phyloP scores from a whole-genome alignment of 2,888 invertebrate genomes.

The Bombylius discolor region DNA sequence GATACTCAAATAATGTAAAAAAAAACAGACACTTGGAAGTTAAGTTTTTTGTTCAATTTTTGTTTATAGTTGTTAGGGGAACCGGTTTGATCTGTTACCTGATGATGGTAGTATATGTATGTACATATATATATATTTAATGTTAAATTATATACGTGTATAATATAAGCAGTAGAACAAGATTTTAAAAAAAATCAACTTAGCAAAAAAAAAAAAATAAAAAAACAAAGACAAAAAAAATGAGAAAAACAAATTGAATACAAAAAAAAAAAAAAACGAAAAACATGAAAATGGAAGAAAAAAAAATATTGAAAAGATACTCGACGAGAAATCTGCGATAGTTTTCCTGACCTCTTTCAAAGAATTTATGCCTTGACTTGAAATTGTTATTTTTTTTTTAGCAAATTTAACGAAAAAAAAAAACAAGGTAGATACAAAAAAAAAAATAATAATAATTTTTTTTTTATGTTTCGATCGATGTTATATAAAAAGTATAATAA shows the following conservation, averaged over 20 bases:
- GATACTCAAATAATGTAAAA: too few relatives aligned
- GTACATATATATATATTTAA: too few relatives aligned
- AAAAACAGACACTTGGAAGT: too few relatives aligned
- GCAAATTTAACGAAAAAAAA: too few relatives aligned
- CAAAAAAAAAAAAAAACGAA: background rate
- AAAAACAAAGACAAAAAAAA: background rate
- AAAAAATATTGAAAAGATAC: background rate
- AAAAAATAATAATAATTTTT: too few relatives aligned
- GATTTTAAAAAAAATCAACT: background rate
- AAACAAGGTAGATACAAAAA: too few relatives aligned
- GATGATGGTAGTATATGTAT: background rate
- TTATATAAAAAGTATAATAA: too few relatives aligned
- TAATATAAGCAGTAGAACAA: background rate
- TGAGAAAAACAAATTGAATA: background rate
- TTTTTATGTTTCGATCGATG: too few relatives aligned
- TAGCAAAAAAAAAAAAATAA: too few relatives aligned
- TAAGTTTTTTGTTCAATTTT: background rate
- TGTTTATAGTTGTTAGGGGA: background rate
- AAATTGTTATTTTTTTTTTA: background rate
- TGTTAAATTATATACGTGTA: too few relatives aligned
- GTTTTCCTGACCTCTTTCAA: background rate
- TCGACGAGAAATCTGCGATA: background rate
- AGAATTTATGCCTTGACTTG: background rate
- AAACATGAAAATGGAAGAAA: background rate
- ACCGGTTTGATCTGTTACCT: background rate